Conservation (phyloP, 2,888 invertebrate species). For the Oxystoma pomonae region DNA sequence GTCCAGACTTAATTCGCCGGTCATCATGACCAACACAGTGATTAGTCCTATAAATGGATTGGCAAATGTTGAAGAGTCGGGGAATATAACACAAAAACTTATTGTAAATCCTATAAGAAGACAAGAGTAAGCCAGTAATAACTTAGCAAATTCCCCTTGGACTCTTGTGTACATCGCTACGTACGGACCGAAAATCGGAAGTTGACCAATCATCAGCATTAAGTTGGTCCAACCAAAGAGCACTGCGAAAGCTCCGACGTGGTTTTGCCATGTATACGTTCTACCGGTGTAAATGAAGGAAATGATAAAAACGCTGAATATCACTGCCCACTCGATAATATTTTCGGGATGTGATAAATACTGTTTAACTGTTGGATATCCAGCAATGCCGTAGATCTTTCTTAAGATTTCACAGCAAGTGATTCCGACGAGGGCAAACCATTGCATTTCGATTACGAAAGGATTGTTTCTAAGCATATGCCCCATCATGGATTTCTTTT, state of each 20-base stretch:
- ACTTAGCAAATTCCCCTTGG: slow-evolving; percentile 80
- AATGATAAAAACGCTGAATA: slow-evolving; percentile 77
- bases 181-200: slow-evolving; percentile 84
- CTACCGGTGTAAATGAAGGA: slow-evolving; percentile 76
- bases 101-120: slow-evolving; percentile 82
- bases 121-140: slow-evolving; percentile 82
- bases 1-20: slow-evolving; percentile 77
- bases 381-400: slow-evolving; percentile 77
- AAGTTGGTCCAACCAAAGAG: slow-evolving; percentile 84
- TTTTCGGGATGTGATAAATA: slow-evolving; percentile 82
- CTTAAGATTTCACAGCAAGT: slow-evolving; percentile 76
- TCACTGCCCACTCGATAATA: slow-evolving; percentile 84
- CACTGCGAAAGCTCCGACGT: slow-evolving; percentile 81
- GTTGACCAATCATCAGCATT: slow-evolving; percentile 87
- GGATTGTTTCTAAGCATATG: slow-evolving; percentile 72
- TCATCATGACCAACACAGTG: slow-evolving; percentile 86
- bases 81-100: slow-evolving; percentile 85
- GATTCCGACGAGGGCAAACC: slow-evolving; percentile 76
- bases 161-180: slow-evolving; percentile 89
- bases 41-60: slow-evolving; percentile 83
- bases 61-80: slow-evolving; percentile 74
- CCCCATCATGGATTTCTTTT: slow-evolving; percentile 73
- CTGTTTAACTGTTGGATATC: slow-evolving; percentile 75
- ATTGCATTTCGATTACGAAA: slow-evolving; percentile 74
- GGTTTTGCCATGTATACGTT: slow-evolving; percentile 81